These are phyloP conservation scores for Mycteria americana DNA, from an alignment of 2,797 vertebrate species.

Conservation along the genomic window DNA sequence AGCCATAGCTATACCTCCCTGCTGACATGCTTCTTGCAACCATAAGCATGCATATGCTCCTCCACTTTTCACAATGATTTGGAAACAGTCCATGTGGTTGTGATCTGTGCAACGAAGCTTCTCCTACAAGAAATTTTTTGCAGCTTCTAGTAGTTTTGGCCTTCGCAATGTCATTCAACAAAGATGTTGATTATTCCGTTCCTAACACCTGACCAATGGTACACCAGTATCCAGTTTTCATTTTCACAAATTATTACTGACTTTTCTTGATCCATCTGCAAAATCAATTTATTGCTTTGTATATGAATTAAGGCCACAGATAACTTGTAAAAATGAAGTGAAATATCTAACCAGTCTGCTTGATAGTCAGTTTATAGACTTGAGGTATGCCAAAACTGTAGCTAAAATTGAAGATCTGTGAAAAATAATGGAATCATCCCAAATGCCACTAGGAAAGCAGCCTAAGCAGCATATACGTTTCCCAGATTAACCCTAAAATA, in stretches of 20 bases:
- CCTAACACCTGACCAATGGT: background rate
- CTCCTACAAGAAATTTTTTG: background rate
- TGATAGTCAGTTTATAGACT: background rate
- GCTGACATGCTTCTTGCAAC: background rate
- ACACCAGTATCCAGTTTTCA: background rate
- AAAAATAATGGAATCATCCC: background rate
- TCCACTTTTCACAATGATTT: background rate
- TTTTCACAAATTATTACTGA: background rate
- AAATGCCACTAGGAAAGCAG: background rate
- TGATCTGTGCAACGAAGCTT: background rate
- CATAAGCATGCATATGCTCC: background rate
- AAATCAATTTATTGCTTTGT: background rate
- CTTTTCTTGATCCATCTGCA: background rate
- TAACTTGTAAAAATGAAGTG: background rate
- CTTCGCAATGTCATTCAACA: background rate
- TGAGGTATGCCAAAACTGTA: background rate
- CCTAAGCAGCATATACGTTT: background rate
- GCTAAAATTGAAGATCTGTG: background rate
- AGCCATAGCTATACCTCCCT: background rate
- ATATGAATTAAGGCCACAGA: background rate
- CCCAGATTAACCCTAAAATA: background rate
- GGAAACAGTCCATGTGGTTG: background rate
- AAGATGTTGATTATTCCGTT: background rate
- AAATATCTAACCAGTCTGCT: background rate
- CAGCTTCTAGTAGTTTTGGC: background rate